These are phyloP conservation scores for Aspidiotus rigidus DNA, from an alignment of 2,888 invertebrate species.

Conservation along the genomic window DNA sequence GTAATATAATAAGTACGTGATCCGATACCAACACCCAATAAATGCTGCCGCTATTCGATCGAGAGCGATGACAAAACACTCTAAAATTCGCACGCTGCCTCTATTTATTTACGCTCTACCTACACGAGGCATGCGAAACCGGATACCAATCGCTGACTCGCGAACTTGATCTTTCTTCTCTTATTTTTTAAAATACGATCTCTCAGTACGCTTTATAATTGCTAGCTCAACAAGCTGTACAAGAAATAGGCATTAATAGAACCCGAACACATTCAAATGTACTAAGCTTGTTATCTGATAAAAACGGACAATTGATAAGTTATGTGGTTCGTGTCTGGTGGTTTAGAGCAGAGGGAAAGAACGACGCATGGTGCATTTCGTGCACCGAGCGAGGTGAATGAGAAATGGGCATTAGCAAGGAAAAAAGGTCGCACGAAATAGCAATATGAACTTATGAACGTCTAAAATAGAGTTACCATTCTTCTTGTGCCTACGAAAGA, in stretches of 20 bases:
- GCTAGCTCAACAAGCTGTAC: constrained; percentile 27
- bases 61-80: background rate
- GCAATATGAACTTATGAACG: constrained; percentile 1
- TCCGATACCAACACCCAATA: background rate
- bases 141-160: constrained; percentile 19
- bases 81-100: constrained; percentile 4
- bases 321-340: constrained; percentile 11
- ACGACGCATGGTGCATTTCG: constrained; percentile 15
- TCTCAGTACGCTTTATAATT: constrained; percentile 15
- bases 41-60: background rate
- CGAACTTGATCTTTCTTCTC: constrained; percentile 18
- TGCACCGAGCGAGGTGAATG: background rate
- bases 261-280: constrained; percentile 24
- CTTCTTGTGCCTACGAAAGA: no score
- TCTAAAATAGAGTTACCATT: background rate
- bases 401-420: background rate
- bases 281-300: constrained; percentile 26
- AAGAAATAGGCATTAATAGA: constrained; percentile 26
- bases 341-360: constrained; percentile 10
- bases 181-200: constrained; percentile 14
- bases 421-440: background rate
- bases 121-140: background rate
- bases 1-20: constrained; percentile 1
- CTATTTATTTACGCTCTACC: background rate
- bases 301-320: constrained; percentile 27